Base-by-base conservation (phyloP, 2,888 invertebrate genomes). In the Neoitamus cyanurus region DNA sequence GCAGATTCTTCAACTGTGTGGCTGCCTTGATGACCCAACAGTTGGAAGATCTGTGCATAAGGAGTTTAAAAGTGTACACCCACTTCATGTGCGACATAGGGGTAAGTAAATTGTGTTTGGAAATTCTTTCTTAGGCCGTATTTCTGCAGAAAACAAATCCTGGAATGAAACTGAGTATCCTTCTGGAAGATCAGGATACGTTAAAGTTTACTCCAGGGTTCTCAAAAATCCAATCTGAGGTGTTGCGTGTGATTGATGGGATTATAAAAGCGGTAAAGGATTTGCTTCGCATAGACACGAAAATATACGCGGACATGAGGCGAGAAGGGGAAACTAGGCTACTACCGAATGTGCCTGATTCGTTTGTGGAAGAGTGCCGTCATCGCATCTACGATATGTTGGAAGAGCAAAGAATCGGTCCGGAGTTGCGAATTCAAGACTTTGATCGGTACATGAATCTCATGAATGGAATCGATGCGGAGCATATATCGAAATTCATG, bases 21-120 rank as follows among this genome's bases (percentile, higher is more conserved):
- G 95, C 95, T 0, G 95, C 95, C 34, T 92, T 98, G 58, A 98
- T 98, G 98, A 96, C 97, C 0, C 95, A 95, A 88, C 96, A 97
- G 88, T 92, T 98, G 84, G 97, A 97, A 90, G 94, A 94, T 28
- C 90, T 98, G 37, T 96, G 96, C 87, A 92, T 97, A 68, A 94
- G 95, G 87, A 97, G 97, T 3, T 93, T 98, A 88, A 92, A 93
- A 77, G 95, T 96, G 87, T 98, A 94, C 89, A 94, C 95, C 0
- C 92, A 95, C 78, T 96, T 96, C 87, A 93, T 98, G 42, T 93
- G 94, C 87, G 95, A 96, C 89, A 94, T 95, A 87, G 94, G 94
- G 89, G 97, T 97, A 92, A 89, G 92, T 72, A 36, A 15, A 9
- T 25, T 30, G 1, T 73, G 1, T 73, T 73, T 2, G 37, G 25